Conservation (phyloP, 2,113 vertebrate species). For the Varanus salvator region DNA sequence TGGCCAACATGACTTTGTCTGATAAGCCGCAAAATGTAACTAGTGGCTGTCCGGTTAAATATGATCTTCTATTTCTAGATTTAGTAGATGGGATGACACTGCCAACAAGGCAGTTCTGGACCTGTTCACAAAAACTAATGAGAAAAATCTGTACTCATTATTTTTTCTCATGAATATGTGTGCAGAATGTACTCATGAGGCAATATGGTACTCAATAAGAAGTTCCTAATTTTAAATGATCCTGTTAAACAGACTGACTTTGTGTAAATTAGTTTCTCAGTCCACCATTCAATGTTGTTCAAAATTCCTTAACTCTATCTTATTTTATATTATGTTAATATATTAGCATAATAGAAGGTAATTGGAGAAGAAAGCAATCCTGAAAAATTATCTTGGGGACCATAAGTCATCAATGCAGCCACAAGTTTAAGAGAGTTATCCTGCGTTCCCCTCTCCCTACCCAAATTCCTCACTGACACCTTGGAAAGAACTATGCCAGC, state of each 20-base stretch:
- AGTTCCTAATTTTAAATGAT: not conserved
- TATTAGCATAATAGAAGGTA: too few relatives aligned
- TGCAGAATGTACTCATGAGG: not conserved
- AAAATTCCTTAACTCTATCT: not conserved
- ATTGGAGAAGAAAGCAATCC: too few relatives aligned
- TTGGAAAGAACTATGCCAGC: too few relatives aligned
- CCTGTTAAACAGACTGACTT: not conserved
- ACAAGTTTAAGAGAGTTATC: too few relatives aligned
- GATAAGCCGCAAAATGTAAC: slow-evolving; percentile 9
- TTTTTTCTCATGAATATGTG: not conserved
- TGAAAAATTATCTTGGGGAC: too few relatives aligned
- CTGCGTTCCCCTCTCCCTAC: too few relatives aligned
- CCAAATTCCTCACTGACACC: too few relatives aligned
- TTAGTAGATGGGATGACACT: not conserved
- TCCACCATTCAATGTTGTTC: not conserved
- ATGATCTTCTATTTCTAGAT: not conserved
- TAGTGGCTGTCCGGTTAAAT: not conserved
- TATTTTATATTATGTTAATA: not conserved
- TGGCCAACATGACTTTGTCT: slow-evolving; percentile 15
- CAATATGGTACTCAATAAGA: not conserved
- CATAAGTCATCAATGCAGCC: too few relatives aligned
- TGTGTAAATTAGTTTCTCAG: not conserved
- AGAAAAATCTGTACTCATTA: not conserved
- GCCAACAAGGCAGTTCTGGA: not conserved
- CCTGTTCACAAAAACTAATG: not conserved